Base-by-base conservation (phyloP, 1,140 invertebrate species). In the Saxidomus purpurata region DNA sequence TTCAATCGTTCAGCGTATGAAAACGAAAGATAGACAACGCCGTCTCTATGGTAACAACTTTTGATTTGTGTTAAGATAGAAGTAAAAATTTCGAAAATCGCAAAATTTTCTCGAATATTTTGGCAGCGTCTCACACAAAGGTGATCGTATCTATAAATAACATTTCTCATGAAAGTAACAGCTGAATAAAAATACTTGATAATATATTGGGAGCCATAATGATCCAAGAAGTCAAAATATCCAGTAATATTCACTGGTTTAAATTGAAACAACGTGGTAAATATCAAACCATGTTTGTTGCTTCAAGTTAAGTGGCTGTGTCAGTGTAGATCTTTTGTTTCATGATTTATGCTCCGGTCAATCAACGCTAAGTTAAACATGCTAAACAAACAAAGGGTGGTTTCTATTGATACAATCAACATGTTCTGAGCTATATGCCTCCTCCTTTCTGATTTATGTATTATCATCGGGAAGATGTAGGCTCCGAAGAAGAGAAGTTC, bases 41-140 rank as follows among this genome's bases (percentile, higher is more conserved):
- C 36, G 67, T 71, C n/a, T 71, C 67, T 71, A 71, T 71, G 67
- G 67, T 28, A 71, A 71, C 67, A 40, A 15, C 38, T 71, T 36
- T 71, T 38, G 22, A 71, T 71, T 22, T 38, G 34, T 38, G 28
- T 71, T 28, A 22, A 71, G 67, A 71, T 71, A 71, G 38, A 31
- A 19, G 15, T 28, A 40, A 71, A n/a, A 71, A 71, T 38, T 38
- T 6, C 6, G 55, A 22, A n/a, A n/a, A 19, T 59, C 36, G 67
- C 67, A 38, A 71, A 6, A 25, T 38, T 38, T 71, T 71, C 28
- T 38, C 34, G 17, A 71, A 71, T 71, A 71, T 71, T 71, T 71
- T 71, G 67, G 67, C 67, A 31, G 34, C 67, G 17, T 71, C 28
- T 71, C 67, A 6, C 34, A 71, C 67, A 71, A 71, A 71, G 15